Conservation (phyloP, 2,113 vertebrate species). For the Myotis lucifugus region DNA sequence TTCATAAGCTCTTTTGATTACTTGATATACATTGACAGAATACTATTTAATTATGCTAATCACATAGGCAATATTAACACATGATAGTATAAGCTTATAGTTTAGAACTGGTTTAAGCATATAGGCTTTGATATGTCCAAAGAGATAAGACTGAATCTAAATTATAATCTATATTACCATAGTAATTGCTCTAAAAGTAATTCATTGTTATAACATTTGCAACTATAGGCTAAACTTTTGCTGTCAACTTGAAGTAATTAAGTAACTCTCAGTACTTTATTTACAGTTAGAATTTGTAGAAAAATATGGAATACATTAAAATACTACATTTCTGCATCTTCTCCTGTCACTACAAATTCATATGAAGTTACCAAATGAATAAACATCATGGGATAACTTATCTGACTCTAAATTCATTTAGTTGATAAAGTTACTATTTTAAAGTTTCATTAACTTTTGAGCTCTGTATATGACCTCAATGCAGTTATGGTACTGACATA, state of each 20-base stretch:
- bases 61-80: constrained; percentile 59
- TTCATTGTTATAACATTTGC: constrained; percentile 70
- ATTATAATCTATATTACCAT: constrained; percentile 80
- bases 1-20: constrained; percentile 73
- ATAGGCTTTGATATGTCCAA: constrained; percentile 70
- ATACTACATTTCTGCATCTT: constrained; percentile 61
- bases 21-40: constrained; percentile 69
- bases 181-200: constrained; percentile 81
- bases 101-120: constrained; percentile 60
- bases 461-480: background rate
- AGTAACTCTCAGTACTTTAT: constrained; percentile 65
- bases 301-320: constrained; percentile 77
- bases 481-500: background rate
- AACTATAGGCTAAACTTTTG: constrained; percentile 72
- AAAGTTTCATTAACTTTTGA: constrained; percentile 32
- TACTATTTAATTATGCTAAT: constrained; percentile 78
- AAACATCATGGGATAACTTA: constrained; percentile 59
- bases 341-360: constrained; percentile 65
- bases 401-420: constrained; percentile 58
- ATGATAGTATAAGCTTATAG: constrained; percentile 53
- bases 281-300: constrained; percentile 63
- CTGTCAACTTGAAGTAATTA: constrained; percentile 77
- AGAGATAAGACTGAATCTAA: constrained; percentile 75
- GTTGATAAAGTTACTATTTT: constrained; percentile 32
- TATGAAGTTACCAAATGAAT: constrained; percentile 61